Conservation (phyloP, 2,113 vertebrate species). For the Pangasianodon gigas region DNA sequence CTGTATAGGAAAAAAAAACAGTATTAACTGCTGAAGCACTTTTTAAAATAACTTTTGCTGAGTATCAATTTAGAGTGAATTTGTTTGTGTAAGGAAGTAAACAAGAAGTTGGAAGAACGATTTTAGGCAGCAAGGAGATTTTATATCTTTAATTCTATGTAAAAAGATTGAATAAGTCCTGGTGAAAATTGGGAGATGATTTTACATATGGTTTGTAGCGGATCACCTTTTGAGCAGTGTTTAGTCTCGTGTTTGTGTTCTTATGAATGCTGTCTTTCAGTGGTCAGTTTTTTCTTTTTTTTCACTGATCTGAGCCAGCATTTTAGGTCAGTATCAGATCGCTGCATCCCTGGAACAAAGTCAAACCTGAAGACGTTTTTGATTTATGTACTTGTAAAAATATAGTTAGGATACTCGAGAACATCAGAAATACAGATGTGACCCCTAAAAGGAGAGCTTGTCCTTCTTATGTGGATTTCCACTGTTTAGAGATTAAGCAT, state of each 20-base stretch:
- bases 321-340: neutral
- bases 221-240: neutral
- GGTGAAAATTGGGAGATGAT: neutral
- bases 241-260: neutral
- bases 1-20: no score
- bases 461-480: constrained; percentile 19
- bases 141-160: neutral
- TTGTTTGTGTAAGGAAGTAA: neutral
- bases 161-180: neutral
- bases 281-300: neutral
- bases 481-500: constrained; percentile 20
- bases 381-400: neutral
- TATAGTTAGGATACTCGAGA: neutral
- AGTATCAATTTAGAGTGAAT: neutral
- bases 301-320: neutral
- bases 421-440: neutral
- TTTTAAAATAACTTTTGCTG: no score
- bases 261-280: neutral
- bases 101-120: neutral
- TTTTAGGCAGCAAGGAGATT: neutral
- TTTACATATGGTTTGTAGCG: neutral
- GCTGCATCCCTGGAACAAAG: neutral
- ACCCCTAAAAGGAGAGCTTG: constrained; percentile 19
- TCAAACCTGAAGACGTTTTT: neutral
- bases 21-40: no score